A percentile compares a stretch with the other conserved stretches of the same genome.
Conservation (phyloP, 2,113 vertebrate species). For the Rhineura floridana region DNA sequence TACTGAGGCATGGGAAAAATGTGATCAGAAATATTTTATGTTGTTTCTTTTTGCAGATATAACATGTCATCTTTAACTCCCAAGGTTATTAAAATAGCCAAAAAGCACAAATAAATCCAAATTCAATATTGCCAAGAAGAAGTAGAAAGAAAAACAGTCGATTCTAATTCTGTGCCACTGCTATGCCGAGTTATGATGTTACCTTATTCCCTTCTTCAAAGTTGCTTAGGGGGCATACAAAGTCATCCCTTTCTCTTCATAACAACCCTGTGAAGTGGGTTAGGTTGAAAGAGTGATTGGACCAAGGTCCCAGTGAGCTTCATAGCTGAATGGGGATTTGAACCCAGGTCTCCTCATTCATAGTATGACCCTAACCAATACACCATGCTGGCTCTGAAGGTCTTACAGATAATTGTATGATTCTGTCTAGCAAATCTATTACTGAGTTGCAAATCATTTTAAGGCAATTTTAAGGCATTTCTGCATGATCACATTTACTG, state of each 20-base stretch:
- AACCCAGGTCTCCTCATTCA: background rate
- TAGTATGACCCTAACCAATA: too few species aligned
- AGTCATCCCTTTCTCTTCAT: background rate
- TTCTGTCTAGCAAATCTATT: background rate
- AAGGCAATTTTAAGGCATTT: too few species aligned
- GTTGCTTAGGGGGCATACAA: too few species aligned
- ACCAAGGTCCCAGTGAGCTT: background rate
- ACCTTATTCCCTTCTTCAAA: background rate
- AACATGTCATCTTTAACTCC: slow-evolving; percentile 54
- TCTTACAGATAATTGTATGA: too few species aligned
- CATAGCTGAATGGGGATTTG: background rate
- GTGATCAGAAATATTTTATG: slow-evolving; percentile 58
- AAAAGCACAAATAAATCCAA: slow-evolving; percentile 62
- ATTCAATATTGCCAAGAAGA: slow-evolving; percentile 47
- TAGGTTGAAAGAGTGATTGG: background rate
- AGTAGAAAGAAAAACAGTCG: slow-evolving; percentile 50
- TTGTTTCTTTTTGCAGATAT: slow-evolving; percentile 43
- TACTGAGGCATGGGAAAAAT: slow-evolving; percentile 59
- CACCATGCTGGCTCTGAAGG: background rate
- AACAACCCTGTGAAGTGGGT: background rate
- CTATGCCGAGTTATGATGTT: background rate
- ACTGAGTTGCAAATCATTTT: background rate
- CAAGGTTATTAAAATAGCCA: slow-evolving; percentile 55
- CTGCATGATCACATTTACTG: background rate
- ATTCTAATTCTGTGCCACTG: background rate